phyloP scores from a whole-genome alignment of 2,113 vertebrate species.

The Phoenicopterus ruber region DNA sequence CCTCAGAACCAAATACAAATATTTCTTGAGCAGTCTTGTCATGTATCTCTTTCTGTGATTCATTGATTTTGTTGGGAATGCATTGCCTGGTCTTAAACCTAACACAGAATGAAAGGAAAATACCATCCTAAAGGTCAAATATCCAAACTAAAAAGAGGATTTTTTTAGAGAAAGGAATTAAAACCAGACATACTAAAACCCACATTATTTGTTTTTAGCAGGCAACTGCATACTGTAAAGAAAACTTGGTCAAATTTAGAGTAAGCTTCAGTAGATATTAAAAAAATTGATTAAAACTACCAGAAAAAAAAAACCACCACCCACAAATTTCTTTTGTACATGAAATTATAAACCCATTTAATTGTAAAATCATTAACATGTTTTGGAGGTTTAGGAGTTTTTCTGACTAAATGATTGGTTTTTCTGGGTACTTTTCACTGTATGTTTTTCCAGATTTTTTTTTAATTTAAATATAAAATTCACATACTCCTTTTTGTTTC shows the following conservation, averaged over 20 bases:
- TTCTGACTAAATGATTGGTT: background rate
- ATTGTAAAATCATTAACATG: background rate
- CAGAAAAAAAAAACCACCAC: background rate
- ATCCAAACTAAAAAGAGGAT: background rate
- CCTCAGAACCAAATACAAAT: slow-evolving; percentile 17
- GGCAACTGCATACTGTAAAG: background rate
- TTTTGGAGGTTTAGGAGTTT: background rate
- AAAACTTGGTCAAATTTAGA: background rate
- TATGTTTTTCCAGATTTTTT: background rate
- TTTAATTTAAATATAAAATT: background rate
- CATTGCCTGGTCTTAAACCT: background rate
- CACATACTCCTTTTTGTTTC: background rate
- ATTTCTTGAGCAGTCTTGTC: background rate
- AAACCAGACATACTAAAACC: background rate
- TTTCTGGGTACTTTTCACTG: background rate
- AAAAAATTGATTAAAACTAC: background rate
- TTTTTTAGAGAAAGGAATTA: background rate
- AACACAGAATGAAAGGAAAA: slow-evolving; percentile 22
- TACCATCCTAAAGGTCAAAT: slow-evolving; percentile 17
- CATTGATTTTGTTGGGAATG: slow-evolving; percentile 15
- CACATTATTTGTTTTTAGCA: background rate
- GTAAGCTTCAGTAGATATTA: background rate
- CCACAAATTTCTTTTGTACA: background rate
- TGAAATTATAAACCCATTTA: background rate
- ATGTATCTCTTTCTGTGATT: background rate